These are phyloP conservation scores for Trididemnum clinides DNA, from an alignment of 23 tunicate genomes.

Conservation along the genomic window DNA sequence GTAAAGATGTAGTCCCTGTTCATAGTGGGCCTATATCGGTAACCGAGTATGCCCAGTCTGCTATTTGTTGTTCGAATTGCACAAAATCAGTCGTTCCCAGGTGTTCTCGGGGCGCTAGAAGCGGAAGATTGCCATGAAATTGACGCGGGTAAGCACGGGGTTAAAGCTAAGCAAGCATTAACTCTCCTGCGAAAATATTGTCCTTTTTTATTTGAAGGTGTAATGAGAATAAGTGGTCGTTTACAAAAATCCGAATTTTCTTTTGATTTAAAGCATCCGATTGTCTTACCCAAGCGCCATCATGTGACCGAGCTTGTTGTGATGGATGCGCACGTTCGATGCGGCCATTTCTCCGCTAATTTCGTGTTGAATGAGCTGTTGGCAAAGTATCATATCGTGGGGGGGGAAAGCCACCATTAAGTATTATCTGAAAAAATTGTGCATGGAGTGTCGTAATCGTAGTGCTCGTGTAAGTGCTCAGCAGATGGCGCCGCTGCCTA, in stretches of 20 bases:
- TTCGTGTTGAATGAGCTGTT: not conserved
- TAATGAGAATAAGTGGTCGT: not conserved
- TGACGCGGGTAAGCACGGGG: not conserved
- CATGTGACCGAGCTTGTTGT: not conserved
- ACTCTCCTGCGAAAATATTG: not conserved
- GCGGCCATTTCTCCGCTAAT: not conserved
- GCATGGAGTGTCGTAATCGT: not conserved
- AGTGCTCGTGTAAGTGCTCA: not conserved
- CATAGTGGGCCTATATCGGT: not conserved
- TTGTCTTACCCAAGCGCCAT: not conserved
- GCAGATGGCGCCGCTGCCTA: not conserved
- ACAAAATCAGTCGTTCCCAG: not conserved
- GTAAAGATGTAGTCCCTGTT: too few species aligned
- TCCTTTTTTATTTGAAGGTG: not conserved
- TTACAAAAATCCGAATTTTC: constrained; percentile 3
- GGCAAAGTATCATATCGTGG: not conserved
- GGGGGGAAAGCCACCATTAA: not conserved
- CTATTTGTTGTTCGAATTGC: not conserved
- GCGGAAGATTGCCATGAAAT: not conserved
- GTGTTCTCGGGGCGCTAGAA: not conserved
- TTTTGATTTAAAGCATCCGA: not conserved
- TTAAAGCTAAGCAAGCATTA: not conserved
- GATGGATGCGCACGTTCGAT: not conserved
- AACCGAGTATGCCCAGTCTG: not conserved
- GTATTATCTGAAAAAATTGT: not conserved